Base-by-base conservation (phyloP, 2,888 invertebrate species). In the Tetragnatha montana region DNA sequence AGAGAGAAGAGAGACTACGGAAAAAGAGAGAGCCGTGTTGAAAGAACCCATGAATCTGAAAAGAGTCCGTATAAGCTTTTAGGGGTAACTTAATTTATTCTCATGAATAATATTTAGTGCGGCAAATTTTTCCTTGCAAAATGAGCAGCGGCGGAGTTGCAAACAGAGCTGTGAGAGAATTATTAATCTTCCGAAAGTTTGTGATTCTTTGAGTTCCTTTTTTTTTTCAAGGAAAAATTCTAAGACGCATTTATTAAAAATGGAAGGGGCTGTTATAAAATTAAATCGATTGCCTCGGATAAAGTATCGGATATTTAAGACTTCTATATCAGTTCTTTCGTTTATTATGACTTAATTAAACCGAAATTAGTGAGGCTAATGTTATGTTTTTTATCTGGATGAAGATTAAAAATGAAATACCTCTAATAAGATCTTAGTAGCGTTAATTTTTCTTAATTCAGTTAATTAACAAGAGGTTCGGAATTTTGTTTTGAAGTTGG, bases 31-130 rank as follows among this genome's bases (percentile, higher is more conserved):
- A 35, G 1, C 21, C 17, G 60, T 73, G 21, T 17, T 49, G 70
- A 73, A 79, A 51, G 79, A 71, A 35, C 51, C 12, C 35, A 86
- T 80, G 86, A 86, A 80, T 85, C 78, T 79, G 85, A 47, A n/a
- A 76, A n/a, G 22, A 75, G 84, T 21, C 21, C 17, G 71, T 80
- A 50, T 60, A 35, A 75, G 75, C 69, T 70, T 81, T 87, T 22
- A 81, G 81, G 60, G 22, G 75, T 75, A 87, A 87, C 75, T 87
- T 87, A 81, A 86, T 86, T 86, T 86, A 68, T 86, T 80, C 86
- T 80, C 80, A 86, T 86, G 86, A 86, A 86, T 86, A 86, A 73
- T 86, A 80, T 80, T 80, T 73, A 73, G 79, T 68, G 14, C 60
- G 8, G 35, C n/a, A 6, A 71, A 73, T 35, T 69, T 14, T 75